Base-by-base conservation (phyloP, 2,797 vertebrate species). In the Sus cebifrons region DNA sequence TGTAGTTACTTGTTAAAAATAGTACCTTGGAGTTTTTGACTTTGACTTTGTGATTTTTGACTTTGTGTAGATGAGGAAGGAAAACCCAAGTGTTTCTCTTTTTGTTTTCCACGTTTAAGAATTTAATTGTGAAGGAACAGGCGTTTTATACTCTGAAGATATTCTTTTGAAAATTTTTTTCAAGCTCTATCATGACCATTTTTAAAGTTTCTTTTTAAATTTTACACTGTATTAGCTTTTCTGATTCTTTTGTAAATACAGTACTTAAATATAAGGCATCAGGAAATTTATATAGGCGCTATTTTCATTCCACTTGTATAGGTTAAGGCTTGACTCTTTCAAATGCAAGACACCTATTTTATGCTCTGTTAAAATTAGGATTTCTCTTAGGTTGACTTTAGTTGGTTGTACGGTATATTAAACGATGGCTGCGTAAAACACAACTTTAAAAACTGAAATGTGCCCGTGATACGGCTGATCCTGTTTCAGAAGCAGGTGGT, bases 51-150 rank as follows among this genome's bases (percentile, higher is more conserved):
- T 49, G 6, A 96, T 95, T 98, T 98, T 98, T 97, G 98, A 98
- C 98, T 98, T 98, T 98, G 32, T 97, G 44, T 98, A 97, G 97
- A 96, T 97, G 93, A 96, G 92, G 71, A 95, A 97, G 95, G 96
- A 96, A 98, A 97, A 91, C 95, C 95, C 86, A 96, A 96, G 95
- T 89, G 56, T 95, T 98, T 95, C 65, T 96, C 40, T 82, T 92
- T 95, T 92, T 95, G 56, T 96, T 94, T 13, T 94, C 40, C 52
- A 95, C 36, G 96, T 98, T 98, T 98, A 96, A 97, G 95, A 98
- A 97, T 97, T 98, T 86, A 98, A 16, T 98, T 97, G 89, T 98
- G 98, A 99, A 99, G 98, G 98, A 99, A 98, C 95, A 97, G 97
- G 98, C 97, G 84, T 98, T 98, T 98, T 98, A 96, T 71, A 89